Conservation (phyloP, 2,888 invertebrate genomes). For the Tenodera sinensis region DNA sequence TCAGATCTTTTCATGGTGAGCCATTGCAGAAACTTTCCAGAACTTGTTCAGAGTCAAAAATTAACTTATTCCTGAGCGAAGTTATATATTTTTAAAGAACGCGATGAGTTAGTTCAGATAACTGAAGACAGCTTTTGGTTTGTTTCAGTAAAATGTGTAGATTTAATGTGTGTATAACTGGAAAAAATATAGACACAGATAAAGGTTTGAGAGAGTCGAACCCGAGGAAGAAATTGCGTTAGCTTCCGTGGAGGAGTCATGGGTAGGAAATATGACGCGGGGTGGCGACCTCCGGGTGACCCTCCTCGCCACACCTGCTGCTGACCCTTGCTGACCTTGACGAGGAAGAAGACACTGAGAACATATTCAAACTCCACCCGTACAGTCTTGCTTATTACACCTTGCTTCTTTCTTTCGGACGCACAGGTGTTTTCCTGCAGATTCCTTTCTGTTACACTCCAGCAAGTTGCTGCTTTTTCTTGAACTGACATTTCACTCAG, state of each 20-base stretch:
- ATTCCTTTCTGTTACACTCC: neutral
- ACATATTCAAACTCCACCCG: neutral
- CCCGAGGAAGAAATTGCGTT: neutral
- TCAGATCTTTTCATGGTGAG: no score
- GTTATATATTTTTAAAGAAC: no score
- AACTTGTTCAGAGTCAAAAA: no score
- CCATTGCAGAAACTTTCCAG: no score
- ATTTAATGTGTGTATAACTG: neutral
- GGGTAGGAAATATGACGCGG: constrained; percentile 9
- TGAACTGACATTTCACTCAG: neutral
- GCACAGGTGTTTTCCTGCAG: neutral
- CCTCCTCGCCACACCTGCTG: constrained; percentile 16
- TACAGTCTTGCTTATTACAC: neutral
- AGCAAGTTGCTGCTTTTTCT: neutral
- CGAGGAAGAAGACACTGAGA: neutral
- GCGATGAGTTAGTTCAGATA: no score
- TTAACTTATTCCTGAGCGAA: no score
- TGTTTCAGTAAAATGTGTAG: no score
- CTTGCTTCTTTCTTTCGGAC: neutral
- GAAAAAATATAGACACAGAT: neutral
- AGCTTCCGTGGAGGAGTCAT: neutral
- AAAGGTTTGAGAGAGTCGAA: neutral
- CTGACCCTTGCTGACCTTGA: constrained; percentile 10
- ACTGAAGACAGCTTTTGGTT: no score
- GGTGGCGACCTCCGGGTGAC: constrained; percentile 3